These are phyloP conservation scores for Oreocharis arfaki DNA, from an alignment of 2,113 vertebrate species.

Conservation along the genomic window DNA sequence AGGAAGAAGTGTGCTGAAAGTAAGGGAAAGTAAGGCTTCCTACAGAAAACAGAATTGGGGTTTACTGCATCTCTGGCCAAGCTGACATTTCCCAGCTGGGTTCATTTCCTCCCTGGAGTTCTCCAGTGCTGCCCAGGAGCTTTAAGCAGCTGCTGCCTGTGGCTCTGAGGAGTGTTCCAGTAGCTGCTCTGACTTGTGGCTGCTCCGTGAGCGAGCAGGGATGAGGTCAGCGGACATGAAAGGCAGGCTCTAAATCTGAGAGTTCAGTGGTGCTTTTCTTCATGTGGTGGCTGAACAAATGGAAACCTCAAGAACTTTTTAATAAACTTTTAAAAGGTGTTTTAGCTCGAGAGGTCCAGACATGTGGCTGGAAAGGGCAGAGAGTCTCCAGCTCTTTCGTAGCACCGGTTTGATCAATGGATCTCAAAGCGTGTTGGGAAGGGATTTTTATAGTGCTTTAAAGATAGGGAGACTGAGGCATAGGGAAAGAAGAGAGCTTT, in stretches of 20 bases:
- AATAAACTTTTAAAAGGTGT: background rate
- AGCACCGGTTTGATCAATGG: background rate
- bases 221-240: constrained; percentile 4
- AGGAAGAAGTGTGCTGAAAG: background rate
- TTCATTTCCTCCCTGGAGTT: accelerated
- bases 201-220: background rate
- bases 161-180: background rate
- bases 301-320: background rate
- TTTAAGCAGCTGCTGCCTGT: background rate
- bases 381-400: background rate
- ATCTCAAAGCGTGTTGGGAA: background rate
- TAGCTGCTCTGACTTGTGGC: background rate
- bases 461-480: background rate
- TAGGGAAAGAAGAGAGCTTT: background rate
- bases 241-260: background rate
- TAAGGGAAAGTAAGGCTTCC: background rate
- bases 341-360: background rate
- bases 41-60: background rate
- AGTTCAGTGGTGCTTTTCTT: background rate
- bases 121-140: background rate
- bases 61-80: background rate
- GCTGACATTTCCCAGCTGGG: background rate
- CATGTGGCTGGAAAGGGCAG: background rate
- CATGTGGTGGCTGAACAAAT: background rate
- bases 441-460: background rate